Percentiles rank a stretch among this genome's conserved stretches.
Conservation (phyloP, 2,888 invertebrate species). For the Lasius fuliginosus region DNA sequence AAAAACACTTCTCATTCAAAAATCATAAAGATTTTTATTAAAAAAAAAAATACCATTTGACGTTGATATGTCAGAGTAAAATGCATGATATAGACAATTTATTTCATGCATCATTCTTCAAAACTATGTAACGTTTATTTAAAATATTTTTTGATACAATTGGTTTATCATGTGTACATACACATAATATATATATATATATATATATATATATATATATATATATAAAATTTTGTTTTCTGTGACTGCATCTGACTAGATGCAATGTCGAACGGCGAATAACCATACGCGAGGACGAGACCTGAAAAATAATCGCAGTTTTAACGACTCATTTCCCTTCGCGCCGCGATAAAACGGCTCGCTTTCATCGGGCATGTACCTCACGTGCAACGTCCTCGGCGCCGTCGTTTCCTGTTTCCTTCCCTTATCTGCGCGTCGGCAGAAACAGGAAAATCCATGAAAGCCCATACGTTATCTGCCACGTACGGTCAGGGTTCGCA, state of each 20-base stretch:
- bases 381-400: slow-evolving; percentile 72
- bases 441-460: slow-evolving; percentile 79
- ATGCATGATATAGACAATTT: background rate
- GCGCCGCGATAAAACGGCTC: slow-evolving; percentile 73
- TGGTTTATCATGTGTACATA: background rate
- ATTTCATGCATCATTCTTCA: background rate
- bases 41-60: background rate
- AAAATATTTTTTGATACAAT: background rate
- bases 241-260: slow-evolving; percentile 19
- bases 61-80: background rate
- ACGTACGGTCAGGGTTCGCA: slow-evolving; percentile 56
- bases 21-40: background rate
- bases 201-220: background rate
- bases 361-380: slow-evolving; percentile 74
- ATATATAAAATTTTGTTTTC: background rate
- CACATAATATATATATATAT: background rate
- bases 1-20: background rate
- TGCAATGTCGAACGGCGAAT: slow-evolving; percentile 60
- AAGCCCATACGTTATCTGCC: slow-evolving; percentile 71
- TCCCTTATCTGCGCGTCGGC: slow-evolving; percentile 62
- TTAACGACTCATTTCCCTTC: slow-evolving; percentile 68
- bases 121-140: background rate
- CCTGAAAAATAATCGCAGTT: slow-evolving; percentile 67
- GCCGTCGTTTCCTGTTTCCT: slow-evolving; percentile 75
- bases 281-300: slow-evolving; percentile 59